A percentile compares a stretch with the other conserved stretches of the same genome.
These are phyloP conservation scores for Tetragnatha versicolor DNA, from an alignment of 1,140 invertebrate species.

Conservation along the genomic window DNA sequence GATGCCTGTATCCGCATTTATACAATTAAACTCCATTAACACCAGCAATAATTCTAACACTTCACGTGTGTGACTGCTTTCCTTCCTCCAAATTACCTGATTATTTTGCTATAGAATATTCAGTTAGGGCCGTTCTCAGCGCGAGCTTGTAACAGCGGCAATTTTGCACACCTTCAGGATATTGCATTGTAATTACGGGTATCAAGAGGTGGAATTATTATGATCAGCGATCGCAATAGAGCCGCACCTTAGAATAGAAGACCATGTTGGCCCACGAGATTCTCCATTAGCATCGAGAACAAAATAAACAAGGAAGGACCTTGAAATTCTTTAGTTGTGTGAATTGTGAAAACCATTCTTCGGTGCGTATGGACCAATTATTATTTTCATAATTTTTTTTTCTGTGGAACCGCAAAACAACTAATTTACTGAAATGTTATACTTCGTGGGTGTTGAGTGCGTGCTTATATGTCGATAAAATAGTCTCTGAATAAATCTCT, in stretches of 20 bases:
- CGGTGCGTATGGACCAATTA: not conserved
- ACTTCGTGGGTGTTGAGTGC: too few relatives aligned
- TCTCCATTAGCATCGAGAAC: not conserved
- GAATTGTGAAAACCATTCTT: not conserved
- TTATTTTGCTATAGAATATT: slow-evolving; percentile 11
- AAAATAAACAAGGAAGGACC: not conserved
- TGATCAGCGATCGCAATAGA: not conserved
- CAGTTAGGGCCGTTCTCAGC: not conserved
- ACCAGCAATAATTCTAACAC: too few relatives aligned
- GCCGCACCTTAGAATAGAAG: not conserved
- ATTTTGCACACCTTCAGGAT: not conserved
- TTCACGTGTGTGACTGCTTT: not conserved
- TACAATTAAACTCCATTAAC: too few relatives aligned
- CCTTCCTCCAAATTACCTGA: not conserved
- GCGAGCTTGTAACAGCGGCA: not conserved
- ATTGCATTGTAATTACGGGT: not conserved
- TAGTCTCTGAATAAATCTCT: too few relatives aligned
- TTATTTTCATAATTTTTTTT: not conserved
- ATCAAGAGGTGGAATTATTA: not conserved
- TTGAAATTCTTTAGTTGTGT: not conserved
- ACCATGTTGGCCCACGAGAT: not conserved
- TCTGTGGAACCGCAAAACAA: not conserved
- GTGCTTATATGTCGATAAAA: too few relatives aligned
- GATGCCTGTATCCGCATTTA: too few relatives aligned
- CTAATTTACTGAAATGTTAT: too few relatives aligned